These are phyloP conservation scores for Cabera pusaria DNA, from an alignment of 2,888 invertebrate genomes.

Conservation along the genomic window DNA sequence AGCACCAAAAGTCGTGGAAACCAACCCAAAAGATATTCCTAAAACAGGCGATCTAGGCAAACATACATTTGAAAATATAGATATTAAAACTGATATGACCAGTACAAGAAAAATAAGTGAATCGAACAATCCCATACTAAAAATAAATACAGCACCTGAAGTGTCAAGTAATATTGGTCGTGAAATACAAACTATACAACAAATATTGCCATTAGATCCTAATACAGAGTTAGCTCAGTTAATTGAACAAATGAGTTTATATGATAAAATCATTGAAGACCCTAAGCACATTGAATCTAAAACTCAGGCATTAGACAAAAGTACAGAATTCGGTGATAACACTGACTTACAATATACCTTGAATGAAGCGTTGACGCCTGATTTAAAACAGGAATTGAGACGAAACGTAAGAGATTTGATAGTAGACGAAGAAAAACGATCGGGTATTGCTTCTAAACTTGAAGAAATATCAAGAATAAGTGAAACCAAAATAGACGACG, in stretches of 20 bases:
- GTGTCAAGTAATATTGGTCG: slow-evolving; percentile 2
- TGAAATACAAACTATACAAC: not conserved
- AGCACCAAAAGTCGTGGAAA: slow-evolving; percentile 13
- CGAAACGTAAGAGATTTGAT: too few relatives aligned
- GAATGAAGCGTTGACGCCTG: not conserved
- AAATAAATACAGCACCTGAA: not conserved
- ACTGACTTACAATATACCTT: slow-evolving; percentile 5
- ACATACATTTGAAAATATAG: slow-evolving; percentile 4
- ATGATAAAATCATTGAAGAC: not conserved
- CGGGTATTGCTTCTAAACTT: slow-evolving; percentile 1
- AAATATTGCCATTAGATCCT: slow-evolving; percentile 1
- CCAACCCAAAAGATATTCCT: slow-evolving; percentile 4
- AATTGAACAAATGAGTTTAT: not conserved
- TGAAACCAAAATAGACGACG: slow-evolving; percentile 14
- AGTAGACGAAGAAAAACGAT: too few relatives aligned
- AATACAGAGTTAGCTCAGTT: not conserved
- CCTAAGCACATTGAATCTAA: not conserved
- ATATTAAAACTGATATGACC: not conserved
- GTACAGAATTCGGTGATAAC: not conserved
- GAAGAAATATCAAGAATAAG: slow-evolving; percentile 7
- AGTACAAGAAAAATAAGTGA: not conserved
- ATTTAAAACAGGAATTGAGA: not conserved
- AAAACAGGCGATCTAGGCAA: slow-evolving; percentile 6
- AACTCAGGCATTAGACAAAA: not conserved
- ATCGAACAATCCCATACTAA: not conserved